These are phyloP conservation scores for Rallus crepitans DNA, from an alignment of 2,797 vertebrate genomes.

Conservation along the genomic window DNA sequence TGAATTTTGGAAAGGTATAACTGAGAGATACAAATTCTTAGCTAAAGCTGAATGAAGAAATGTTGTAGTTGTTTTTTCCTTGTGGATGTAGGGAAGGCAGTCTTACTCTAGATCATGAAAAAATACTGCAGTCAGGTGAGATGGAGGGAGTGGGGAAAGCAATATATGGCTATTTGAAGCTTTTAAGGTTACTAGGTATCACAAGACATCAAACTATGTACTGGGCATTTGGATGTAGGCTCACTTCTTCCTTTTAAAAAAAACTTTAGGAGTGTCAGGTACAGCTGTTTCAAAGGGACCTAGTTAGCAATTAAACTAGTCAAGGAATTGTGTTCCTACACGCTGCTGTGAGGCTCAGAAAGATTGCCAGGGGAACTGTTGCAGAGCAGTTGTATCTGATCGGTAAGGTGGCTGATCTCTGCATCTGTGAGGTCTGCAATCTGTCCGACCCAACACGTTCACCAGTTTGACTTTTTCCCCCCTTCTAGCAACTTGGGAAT, in stretches of 20 bases:
- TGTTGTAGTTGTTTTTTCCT: accelerated
- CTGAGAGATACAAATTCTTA: not conserved
- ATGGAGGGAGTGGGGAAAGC: not conserved
- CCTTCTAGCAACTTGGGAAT: not conserved
- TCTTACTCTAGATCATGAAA: not conserved
- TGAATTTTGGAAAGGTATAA: not conserved
- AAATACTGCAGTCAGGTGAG: not conserved
- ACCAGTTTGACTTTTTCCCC: not conserved
- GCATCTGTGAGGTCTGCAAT: not conserved
- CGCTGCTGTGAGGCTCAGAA: not conserved
- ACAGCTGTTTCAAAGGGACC: not conserved
- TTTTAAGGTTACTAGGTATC: not conserved
- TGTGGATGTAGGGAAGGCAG: not conserved
- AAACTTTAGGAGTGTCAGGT: not conserved
- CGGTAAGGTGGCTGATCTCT: not conserved
- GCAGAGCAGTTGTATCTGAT: not conserved
- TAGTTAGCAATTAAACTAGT: not conserved
- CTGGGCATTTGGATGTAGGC: not conserved
- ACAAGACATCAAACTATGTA: not conserved
- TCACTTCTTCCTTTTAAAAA: not conserved
- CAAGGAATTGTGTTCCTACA: not conserved
- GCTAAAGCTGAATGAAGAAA: not conserved
- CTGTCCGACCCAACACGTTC: not conserved
- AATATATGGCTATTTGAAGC: not conserved
- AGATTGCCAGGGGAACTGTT: not conserved